Percentiles rank a stretch among this genome's conserved stretches.
Conservation (phyloP, 1,140 invertebrate species). For the Nephila pilipes region DNA sequence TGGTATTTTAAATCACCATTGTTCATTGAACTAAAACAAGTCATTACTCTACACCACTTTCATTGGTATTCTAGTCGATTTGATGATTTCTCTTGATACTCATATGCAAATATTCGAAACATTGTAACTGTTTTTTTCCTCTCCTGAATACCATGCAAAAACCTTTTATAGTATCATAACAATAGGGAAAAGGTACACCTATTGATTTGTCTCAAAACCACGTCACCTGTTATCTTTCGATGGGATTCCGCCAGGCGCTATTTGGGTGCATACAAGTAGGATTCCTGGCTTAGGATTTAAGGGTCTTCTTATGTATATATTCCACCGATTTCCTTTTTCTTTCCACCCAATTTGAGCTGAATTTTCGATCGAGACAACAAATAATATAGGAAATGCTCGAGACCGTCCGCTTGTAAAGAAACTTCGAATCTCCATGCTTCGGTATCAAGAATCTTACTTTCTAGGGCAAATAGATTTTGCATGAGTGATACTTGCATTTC, state of each 20-base stretch:
- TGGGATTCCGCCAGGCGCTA: neutral
- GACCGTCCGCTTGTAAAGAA: slow-evolving; percentile 13
- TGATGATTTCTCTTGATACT: no score
- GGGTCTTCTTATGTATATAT: slow-evolving; percentile 18
- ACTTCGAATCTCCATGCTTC: neutral
- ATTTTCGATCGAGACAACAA: neutral
- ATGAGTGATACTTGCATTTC: neutral
- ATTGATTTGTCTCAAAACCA: neutral
- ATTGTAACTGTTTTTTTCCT: neutral
- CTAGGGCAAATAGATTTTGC: slow-evolving; percentile 6
- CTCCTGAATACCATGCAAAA: neutral
- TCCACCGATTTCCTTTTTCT: slow-evolving; percentile 36
- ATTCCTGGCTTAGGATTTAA: neutral
- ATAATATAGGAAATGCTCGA: neutral
- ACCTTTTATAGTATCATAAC: neutral
- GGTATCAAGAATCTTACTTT: slow-evolving; percentile 1
- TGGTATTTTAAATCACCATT: no score
- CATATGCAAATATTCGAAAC: no score
- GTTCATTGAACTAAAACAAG: no score
- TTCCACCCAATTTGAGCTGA: slow-evolving; percentile 23
- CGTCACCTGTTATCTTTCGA: slow-evolving; percentile 19
- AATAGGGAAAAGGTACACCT: neutral
- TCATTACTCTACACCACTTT: no score
- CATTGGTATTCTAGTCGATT: no score
- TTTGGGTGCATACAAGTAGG: neutral